Evolutionary conservation across 2,797 vertebrate species (phyloP), one percentile per base, ranked within the genome.

Genomic region (Dicrostonyx torquatus): DNA sequence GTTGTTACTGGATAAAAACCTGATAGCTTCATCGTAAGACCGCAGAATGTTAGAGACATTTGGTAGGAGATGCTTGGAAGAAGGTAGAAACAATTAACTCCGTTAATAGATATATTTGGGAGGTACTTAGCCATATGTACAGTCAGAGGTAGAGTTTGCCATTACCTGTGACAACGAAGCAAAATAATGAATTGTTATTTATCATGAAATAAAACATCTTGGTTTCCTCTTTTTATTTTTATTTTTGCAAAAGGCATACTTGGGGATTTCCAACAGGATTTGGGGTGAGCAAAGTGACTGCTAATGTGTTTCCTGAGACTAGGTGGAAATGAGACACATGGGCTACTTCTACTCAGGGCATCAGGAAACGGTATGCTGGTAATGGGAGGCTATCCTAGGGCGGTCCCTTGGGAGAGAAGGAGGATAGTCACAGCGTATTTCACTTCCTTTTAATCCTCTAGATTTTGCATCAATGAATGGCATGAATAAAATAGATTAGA

Each of bases 241-340:
- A 95, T 82, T 85, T 93, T 90, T 93, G 76, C 60, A 96, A 73
- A 97, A 90, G 87, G 72, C 88, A 72, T 53, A 94, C 95, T 79
- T 96, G 97, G 97, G 96, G 85, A 97, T 97, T 97, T 97, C 96
- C 97, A 97, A 92, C 15, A 72, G 93, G 82, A 96, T 96, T 92
- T 94, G 45, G 31, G 88, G 64, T 95, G 86, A 96, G 83, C 93
- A 93, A 97, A 95, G 93, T 92, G 90, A 94, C 94, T 95, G 90
- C 84, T 90, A 95, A 79, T 91, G 93, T 97, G 90, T 92, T 97
- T 97, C 96, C 96, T 96, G 96, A 96, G 88, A 95, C 78, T 48
- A 34, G 22, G 45, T 75, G 78, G 86, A 90, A 96, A 53, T 80
- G 80, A 92, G 75, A 93, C 14, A 66, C 40, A 70, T 83, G 80